Percentiles rank a stretch among this genome's conserved stretches.
These are phyloP conservation scores for Aldabrachelys gigantea DNA, from an alignment of 2,113 vertebrate genomes.

Conservation along the genomic window DNA sequence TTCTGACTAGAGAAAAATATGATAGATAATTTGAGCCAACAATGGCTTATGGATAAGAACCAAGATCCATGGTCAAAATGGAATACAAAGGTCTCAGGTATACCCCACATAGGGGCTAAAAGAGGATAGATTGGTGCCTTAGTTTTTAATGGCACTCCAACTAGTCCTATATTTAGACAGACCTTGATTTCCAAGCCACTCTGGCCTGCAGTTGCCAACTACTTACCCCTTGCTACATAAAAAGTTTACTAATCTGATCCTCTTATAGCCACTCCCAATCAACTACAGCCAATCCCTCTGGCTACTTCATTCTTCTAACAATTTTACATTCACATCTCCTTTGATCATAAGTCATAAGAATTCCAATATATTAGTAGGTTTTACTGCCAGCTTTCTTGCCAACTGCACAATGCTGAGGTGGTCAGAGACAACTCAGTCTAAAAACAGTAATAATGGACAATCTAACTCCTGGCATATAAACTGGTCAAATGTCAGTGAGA, in stretches of 20 bases:
- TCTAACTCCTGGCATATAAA: constrained; percentile 3
- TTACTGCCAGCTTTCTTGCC: background rate
- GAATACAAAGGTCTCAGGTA: background rate
- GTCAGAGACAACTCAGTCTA: background rate
- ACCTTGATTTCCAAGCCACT: background rate
- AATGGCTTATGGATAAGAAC: background rate
- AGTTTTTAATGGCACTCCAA: background rate
- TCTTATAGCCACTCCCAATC: background rate
- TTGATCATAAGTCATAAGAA: rapidly evolving
- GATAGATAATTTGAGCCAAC: background rate
- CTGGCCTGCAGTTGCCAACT: background rate
- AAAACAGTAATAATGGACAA: constrained; percentile 39
- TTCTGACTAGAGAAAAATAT: background rate
- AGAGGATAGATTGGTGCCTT: background rate
- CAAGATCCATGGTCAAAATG: background rate
- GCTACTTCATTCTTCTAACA: rapidly evolving
- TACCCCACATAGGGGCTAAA: background rate
- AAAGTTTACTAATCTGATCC: background rate
- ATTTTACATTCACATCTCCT: background rate
- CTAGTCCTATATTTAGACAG: background rate
- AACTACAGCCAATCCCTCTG: background rate
- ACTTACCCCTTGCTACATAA: rapidly evolving
- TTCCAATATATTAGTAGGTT: background rate
- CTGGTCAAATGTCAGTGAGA: constrained; percentile 12
- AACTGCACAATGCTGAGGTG: background rate